Evolutionary conservation across 2,888 invertebrate species (phyloP).

Genomic region (Arctia plantaginis): DNA sequence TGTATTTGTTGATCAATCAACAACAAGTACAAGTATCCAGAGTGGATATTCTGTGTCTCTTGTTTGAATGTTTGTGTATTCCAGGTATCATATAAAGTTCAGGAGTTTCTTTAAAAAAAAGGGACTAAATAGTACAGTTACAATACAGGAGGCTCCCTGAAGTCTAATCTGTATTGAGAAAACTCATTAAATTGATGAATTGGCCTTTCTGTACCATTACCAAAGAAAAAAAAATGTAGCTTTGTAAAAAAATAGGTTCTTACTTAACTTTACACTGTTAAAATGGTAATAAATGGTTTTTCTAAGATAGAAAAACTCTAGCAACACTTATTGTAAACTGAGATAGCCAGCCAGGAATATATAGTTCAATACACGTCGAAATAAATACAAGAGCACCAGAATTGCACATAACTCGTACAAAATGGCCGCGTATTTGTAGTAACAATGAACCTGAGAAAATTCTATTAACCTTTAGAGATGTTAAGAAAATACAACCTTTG

Average conservation of each 20-base stretch:
- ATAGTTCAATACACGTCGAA: conserved; percentile 27
- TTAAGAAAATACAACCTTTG: conserved; percentile 32
- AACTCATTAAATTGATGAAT: too few relatives aligned
- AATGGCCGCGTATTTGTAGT: conserved; percentile 25
- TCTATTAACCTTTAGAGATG: conserved; percentile 34
- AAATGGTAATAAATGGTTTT: neutral
- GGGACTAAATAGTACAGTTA: too few relatives aligned
- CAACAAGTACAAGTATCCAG: too few relatives aligned
- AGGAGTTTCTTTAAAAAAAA: too few relatives aligned
- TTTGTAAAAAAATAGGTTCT: neutral
- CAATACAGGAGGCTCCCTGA: too few relatives aligned
- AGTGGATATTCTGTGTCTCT: too few relatives aligned
- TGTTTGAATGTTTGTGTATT: too few relatives aligned
- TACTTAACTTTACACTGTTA: neutral
- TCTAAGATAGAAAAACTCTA: neutral
- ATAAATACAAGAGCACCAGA: conserved; percentile 23
- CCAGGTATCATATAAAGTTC: too few relatives aligned
- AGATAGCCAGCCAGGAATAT: conserved; percentile 13
- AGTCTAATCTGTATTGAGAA: too few relatives aligned
- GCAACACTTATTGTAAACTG: conserved; percentile 11
- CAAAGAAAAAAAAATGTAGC: neutral
- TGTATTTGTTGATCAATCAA: too few relatives aligned
- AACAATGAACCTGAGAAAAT: conserved; percentile 33
- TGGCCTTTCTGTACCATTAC: neutral
- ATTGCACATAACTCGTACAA: conserved; percentile 26